phyloP scores from a whole-genome alignment of 2,113 vertebrate genomes.

The Seriola aureovittata region DNA sequence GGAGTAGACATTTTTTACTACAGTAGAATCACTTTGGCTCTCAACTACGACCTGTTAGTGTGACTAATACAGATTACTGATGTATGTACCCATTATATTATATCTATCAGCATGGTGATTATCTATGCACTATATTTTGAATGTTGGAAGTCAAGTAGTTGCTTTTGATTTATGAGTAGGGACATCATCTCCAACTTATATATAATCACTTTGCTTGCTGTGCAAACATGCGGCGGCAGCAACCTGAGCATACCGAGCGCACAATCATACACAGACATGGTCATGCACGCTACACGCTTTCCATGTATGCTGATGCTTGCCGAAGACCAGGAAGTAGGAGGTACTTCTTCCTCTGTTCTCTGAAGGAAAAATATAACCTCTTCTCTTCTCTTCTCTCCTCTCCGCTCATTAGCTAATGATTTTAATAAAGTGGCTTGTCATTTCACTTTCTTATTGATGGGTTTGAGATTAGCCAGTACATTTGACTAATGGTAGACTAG shows the following conservation, averaged over 20 bases:
- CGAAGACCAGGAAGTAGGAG: constrained; percentile 39
- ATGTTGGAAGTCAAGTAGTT: neutral
- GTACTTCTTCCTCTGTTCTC: neutral
- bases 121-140: too few species aligned
- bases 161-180: constrained; percentile 5
- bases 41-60: neutral
- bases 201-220: constrained; percentile 43
- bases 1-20: neutral
- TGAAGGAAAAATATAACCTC: neutral
- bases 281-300: constrained; percentile 21
- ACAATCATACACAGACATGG: neutral
- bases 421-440: neutral
- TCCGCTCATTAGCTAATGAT: neutral
- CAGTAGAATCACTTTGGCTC: neutral
- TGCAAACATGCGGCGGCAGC: constrained; percentile 32
- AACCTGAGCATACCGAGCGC: constrained; percentile 2
- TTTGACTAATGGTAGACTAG: neutral
- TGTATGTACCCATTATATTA: neutral
- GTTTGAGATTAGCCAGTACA: neutral
- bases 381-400: constrained; percentile 12
- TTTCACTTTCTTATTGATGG: constrained; percentile 1
- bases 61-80: neutral
- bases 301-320: constrained; percentile 13
- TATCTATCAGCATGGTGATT: neutral
- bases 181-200: neutral